phyloP scores from a whole-genome alignment of 2,888 invertebrate genomes.

The Parnassius orleans region DNA sequence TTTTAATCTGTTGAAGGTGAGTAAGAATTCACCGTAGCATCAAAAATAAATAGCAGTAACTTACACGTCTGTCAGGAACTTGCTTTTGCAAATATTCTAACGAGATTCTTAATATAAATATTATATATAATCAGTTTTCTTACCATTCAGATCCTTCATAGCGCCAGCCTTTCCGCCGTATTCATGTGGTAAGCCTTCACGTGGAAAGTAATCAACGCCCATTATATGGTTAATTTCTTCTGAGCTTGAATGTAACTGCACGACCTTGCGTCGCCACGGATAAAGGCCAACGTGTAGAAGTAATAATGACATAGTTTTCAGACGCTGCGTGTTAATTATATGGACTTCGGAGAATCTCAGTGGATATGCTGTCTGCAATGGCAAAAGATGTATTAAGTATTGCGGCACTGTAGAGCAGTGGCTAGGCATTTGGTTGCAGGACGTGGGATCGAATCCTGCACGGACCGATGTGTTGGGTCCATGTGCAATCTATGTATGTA shows the following conservation, averaged over 20 bases:
- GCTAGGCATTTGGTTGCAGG: too few species aligned
- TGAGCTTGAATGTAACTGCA: constrained; percentile 56
- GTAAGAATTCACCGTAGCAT: too few species aligned
- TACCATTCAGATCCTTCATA: constrained; percentile 86
- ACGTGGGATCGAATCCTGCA: too few species aligned
- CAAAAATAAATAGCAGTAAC: too few species aligned
- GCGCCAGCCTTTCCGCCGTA: constrained; percentile 91
- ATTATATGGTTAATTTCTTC: constrained; percentile 59
- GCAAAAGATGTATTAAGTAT: not conserved
- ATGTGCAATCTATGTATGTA: too few species aligned
- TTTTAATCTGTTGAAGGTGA: too few species aligned
- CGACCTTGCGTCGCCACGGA: constrained; percentile 67
- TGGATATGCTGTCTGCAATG: constrained; percentile 88
- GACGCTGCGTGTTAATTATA: constrained; percentile 87
- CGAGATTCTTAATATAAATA: too few species aligned
- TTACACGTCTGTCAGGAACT: too few species aligned
- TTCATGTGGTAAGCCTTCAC: constrained; percentile 88
- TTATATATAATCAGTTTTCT: constrained; percentile 4
- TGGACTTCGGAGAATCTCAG: constrained; percentile 91
- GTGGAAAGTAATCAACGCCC: constrained; percentile 83
- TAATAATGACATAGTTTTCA: constrained; percentile 85
- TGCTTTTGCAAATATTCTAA: too few species aligned
- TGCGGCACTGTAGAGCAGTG: too few species aligned
- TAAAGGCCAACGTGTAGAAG: constrained; percentile 67
- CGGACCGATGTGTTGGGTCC: too few species aligned